Base-by-base conservation (phyloP, 2,888 invertebrate genomes). In the Branchellion lobata region DNA sequence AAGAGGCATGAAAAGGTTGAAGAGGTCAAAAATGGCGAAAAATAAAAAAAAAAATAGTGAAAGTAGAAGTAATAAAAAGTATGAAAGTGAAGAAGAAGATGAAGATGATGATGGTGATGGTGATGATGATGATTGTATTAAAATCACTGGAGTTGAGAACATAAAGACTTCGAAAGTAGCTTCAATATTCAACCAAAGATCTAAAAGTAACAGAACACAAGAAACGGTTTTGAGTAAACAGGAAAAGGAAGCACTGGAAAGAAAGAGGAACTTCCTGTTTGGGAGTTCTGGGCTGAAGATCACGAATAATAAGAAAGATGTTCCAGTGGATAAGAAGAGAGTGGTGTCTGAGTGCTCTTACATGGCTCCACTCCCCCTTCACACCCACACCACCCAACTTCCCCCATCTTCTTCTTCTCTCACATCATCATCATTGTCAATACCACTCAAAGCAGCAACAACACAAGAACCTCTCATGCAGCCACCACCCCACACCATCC, bases 381-480 rank as follows among this genome's bases (percentile, higher is more conserved):
- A 29, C 34, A 40, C 8, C 77, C 68, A 29, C 34, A 33, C 47
- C 29, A 33, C 57, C 29, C 29, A 36, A 74, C 40, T 29, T 8
- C 74, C 51, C 8, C 47, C 51, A 74, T 36, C 51, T 57, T 74
- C 51, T 14, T 27, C n/a, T 57, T 27, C 51, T 14, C 29, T 24
- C 5, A 2, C 51, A 74, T 74, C 29, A 74, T 51, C 51, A 24
- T 51, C 51, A 74, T 27, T 24, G 8, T 51, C 51, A 74, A 18
- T 27, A 36, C 51, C n/a, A 74, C 74, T 31, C 5, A 18, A 14
- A 74, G 21, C 61, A 57, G 21, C 21, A 18, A 47, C 8, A 47
- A 8, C 47, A 8, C 8, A 47, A 47, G 11, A 14, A 47, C 5
- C n/a, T 24, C 5, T 34, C n/a, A 8, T 24, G 3, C 61, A 8